These are phyloP conservation scores for Chrysolina oricalcia DNA, from an alignment of 2,888 invertebrate species.

Conservation along the genomic window DNA sequence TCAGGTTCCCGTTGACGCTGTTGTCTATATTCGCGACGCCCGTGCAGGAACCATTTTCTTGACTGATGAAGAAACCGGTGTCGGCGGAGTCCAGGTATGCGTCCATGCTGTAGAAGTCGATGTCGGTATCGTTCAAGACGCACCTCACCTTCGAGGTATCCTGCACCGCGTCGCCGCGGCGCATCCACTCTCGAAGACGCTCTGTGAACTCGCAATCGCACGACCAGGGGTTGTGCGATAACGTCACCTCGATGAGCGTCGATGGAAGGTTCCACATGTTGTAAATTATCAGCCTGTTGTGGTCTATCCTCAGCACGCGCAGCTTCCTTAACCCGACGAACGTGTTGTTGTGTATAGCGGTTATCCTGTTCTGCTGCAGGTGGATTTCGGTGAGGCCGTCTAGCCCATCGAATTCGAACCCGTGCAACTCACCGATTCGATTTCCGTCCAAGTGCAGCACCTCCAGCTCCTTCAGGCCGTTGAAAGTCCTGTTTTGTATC, in stretches of 20 bases:
- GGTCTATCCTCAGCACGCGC: slow-evolving; percentile 80
- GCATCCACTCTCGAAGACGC: slow-evolving; percentile 84
- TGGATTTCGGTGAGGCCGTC: slow-evolving; percentile 82
- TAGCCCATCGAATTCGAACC: slow-evolving; percentile 87
- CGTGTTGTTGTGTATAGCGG: slow-evolving; percentile 81
- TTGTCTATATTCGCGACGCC: slow-evolving; percentile 80
- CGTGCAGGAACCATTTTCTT: slow-evolving; percentile 78
- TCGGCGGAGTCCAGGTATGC: slow-evolving; percentile 76
- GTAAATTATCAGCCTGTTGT: slow-evolving; percentile 81
- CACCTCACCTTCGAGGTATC: slow-evolving; percentile 81
- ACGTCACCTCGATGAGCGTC: slow-evolving; percentile 78
- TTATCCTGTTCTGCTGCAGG: slow-evolving; percentile 83
- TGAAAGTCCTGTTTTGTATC: slow-evolving; percentile 88
- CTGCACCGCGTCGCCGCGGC: slow-evolving; percentile 78
- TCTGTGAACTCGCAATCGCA: slow-evolving; percentile 88
- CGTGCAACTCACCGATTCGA: slow-evolving; percentile 79
- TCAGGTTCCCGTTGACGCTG: slow-evolving; percentile 81
- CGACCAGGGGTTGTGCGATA: slow-evolving; percentile 86
- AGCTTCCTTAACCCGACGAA: slow-evolving; percentile 80
- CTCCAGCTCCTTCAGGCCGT: slow-evolving; percentile 85
- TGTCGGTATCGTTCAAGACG: slow-evolving; percentile 78
- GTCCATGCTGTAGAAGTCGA: slow-evolving; percentile 76
- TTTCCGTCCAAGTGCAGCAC: slow-evolving; percentile 85
- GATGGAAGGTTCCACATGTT: slow-evolving; percentile 83
- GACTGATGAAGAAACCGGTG: slow-evolving; percentile 76